Evolutionary conservation across 2,888 invertebrate genomes (phyloP), one percentile per base, ranked within the genome.

Genomic region (Zygothrica quintamaculata): DNA sequence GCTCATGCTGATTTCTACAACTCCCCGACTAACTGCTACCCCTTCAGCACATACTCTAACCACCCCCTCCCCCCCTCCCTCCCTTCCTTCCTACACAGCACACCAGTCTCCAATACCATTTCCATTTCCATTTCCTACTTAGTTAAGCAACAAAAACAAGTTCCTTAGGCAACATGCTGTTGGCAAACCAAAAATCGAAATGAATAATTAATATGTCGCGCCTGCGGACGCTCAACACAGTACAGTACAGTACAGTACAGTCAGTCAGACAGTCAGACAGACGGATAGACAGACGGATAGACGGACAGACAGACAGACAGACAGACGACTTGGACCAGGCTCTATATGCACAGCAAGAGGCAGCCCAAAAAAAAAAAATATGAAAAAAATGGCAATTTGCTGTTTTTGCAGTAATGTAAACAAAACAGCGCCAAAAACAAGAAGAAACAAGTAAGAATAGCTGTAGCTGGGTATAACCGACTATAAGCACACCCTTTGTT

Each of bases 131-230:
- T n/a, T n/a, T n/a, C n/a, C n/a, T n/a, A n/a, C n/a, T n/a, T n/a
- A n/a, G n/a, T n/a, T n/a, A n/a, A n/a, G n/a, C n/a, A n/a, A n/a
- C n/a, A n/a, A n/a, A n/a, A n/a, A n/a, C n/a, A n/a, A n/a, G n/a
- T 22, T 26, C 8, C 18, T 56, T 53, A 39, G 37, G 65, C 52
- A 61, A 60, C 69, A 57, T 57, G 65, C 73, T 68, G 73, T 48
- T 66, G 65, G 67, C 61, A 73, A 65, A 77, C 65, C 74, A 73
- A 70, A 78, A 76, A 78, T 81, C 80, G 70, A 81, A 87, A 84
- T 84, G 84, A 84, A 87, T 84, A 84, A 84, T 84, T 84, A 84
- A 84, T 77, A 82, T 77, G 87, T 84, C 87, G 85, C 77, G 84
- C 79, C 81, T 74, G 74, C 62, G 72, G 80, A 80, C 65, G 65